Conservation (phyloP, 1,140 invertebrate genomes). For the Ruditapes philippinarum region DNA sequence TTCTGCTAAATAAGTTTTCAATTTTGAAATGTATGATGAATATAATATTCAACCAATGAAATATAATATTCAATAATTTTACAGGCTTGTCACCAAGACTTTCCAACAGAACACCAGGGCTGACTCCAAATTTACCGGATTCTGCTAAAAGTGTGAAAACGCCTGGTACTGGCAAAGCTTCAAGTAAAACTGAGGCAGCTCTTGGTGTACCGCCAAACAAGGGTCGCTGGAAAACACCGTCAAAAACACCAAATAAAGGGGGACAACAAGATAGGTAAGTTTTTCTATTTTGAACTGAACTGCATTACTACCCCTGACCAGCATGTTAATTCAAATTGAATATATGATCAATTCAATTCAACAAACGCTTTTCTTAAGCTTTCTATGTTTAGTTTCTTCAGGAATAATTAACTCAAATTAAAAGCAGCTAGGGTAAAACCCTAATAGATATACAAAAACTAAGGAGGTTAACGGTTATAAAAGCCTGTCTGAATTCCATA, state of each 20-base stretch:
- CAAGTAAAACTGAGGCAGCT: slow-evolving; percentile 18
- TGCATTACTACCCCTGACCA: no score
- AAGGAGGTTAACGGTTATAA: no score
- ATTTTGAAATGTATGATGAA: no score
- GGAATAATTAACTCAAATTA: no score
- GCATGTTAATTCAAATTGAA: no score
- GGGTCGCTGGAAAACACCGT: slow-evolving; percentile 62
- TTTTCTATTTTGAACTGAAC: not conserved
- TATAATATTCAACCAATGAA: no score
- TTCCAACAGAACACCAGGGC: not conserved
- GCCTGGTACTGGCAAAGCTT: not conserved
- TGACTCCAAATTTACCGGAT: slow-evolving; percentile 26
- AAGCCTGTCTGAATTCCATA: no score
- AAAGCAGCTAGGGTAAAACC: no score
- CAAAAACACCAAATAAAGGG: slow-evolving; percentile 67
- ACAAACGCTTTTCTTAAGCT: no score
- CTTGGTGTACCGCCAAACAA: not conserved
- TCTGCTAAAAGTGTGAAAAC: slow-evolving; percentile 14
- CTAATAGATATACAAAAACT: no score
- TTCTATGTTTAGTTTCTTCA: no score
- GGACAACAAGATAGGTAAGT: slow-evolving; percentile 50
- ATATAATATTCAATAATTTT: not conserved
- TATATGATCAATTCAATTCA: no score
- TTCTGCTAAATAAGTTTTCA: not conserved
- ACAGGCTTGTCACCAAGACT: not conserved